Evolutionary conservation across 2,113 vertebrate genomes (phyloP).

Genomic region (Myxocyprinus asiaticus): DNA sequence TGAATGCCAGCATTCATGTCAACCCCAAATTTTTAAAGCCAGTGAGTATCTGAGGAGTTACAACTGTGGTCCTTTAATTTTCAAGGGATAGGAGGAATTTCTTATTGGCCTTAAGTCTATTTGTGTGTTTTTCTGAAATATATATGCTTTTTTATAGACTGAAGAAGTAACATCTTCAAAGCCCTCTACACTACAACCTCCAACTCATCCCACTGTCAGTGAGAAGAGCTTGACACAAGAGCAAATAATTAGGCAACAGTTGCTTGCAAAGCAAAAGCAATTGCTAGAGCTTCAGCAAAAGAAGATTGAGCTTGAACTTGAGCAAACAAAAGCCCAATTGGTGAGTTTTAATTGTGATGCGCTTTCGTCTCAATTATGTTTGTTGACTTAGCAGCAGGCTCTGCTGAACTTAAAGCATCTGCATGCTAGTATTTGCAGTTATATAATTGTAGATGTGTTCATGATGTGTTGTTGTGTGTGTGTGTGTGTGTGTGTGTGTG

Average conservation of each 20-base stretch:
- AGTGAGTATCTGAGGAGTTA: slow-evolving; percentile 79
- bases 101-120: not conserved
- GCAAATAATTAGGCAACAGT: slow-evolving; percentile 93
- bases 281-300: slow-evolving; percentile 98
- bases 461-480: too few relatives aligned
- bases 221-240: slow-evolving; percentile 87
- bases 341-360: slow-evolving; percentile 72
- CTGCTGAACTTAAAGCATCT: too few relatives aligned
- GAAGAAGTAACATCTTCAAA: slow-evolving; percentile 79
- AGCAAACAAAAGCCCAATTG: slow-evolving; percentile 97
- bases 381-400: too few relatives aligned
- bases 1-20: slow-evolving; percentile 98
- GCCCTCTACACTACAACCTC: too few relatives aligned
- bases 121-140: not conserved
- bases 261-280: slow-evolving; percentile 97
- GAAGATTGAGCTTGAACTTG: slow-evolving; percentile 97
- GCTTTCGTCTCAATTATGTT: too few relatives aligned
- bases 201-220: too few relatives aligned
- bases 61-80: not conserved
- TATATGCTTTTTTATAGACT: slow-evolving; percentile 71
- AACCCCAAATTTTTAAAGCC: slow-evolving; percentile 98
- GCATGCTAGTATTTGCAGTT: too few relatives aligned
- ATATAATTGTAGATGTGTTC: too few relatives aligned
- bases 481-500: too few relatives aligned
- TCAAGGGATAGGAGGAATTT: not conserved